Evolutionary conservation across 2,888 invertebrate genomes (phyloP), one percentile per base, ranked within the genome.

Genomic region (Meganola albula): DNA sequence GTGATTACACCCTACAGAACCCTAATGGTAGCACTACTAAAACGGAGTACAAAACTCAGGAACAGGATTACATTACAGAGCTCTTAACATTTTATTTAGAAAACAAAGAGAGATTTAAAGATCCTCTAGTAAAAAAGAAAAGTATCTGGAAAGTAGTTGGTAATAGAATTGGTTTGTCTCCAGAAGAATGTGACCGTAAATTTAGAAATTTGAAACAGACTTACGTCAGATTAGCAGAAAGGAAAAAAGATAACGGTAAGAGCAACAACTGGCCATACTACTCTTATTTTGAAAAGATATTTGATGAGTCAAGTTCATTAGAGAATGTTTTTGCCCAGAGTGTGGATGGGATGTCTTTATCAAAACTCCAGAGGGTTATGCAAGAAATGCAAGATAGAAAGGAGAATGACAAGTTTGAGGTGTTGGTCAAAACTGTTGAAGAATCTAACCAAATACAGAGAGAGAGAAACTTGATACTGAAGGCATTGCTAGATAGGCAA

Each of bases 121-220:
- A 83, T 43, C 74, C 79, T 9, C 44, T 76, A 2, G 59, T 67
- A 1, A 84, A 74, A 44, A 83, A 82, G 43, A 82, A 72, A 45
- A 55, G 50, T 22, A 44, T 83, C 4, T 85, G 84, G 84, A 67
- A 58, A 47, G 44, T 57, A 10, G 63, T 85, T 4, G 66, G 66
- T 3, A 56, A 66, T 0, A 71, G 63, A 44, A 48, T 83, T 14
- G 73, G 75, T 0, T 41, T 83, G 25, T 61, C 76, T 1, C 47
- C 74, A 3, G 82, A 78, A 35, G 80, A 77, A 34, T 84, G 84
- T 42, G 78, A 82, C 38, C 70, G 74, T 27, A 83, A 83, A 35
- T 85, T 80, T 35, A 63, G 84, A 7, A 84, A 85, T 40, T 48
- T 85, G 10, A 85, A 85, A 48, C 83, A 83, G 40, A 83, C 84